A percentile compares a stretch with the other conserved stretches of the same genome.
phyloP scores from a whole-genome alignment of 1,140 invertebrate genomes.

The Sesamia nonagrioides region DNA sequence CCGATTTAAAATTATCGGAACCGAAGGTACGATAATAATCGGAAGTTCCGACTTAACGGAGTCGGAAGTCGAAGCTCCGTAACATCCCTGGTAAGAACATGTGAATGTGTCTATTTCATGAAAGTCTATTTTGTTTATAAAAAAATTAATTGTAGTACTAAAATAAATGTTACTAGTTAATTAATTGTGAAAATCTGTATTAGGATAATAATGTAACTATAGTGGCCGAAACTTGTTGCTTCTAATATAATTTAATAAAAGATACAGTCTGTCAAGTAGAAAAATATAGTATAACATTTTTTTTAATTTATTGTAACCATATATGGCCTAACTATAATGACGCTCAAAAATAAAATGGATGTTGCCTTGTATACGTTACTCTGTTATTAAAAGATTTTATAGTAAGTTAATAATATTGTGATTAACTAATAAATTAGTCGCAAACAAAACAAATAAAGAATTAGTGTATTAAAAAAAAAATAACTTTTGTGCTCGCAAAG shows the following conservation, averaged over 20 bases:
- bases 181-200: slow-evolving; percentile 6
- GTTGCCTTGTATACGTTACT: slow-evolving; percentile 51
- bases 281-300: neutral
- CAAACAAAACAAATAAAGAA: slow-evolving; percentile 56
- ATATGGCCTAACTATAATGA: slow-evolving; percentile 16
- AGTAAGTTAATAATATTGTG: slow-evolving; percentile 59
- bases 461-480: slow-evolving; percentile 47
- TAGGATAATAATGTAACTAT: slow-evolving; percentile 4
- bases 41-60: no score
- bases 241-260: neutral
- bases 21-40: no score
- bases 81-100: no score
- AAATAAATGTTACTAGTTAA: slow-evolving; percentile 21
- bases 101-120: no score
- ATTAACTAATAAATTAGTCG: slow-evolving; percentile 59
- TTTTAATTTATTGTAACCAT: neutral
- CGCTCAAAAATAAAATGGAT: slow-evolving; percentile 33
- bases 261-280: neutral
- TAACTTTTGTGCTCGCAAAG: neutral
- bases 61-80: no score
- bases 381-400: slow-evolving; percentile 54
- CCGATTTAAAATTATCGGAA: no score
- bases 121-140: no score
- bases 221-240: slow-evolving; percentile 2
- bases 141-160: no score